Conservation (phyloP, 2,888 invertebrate genomes). For the Nycteola revayana region DNA sequence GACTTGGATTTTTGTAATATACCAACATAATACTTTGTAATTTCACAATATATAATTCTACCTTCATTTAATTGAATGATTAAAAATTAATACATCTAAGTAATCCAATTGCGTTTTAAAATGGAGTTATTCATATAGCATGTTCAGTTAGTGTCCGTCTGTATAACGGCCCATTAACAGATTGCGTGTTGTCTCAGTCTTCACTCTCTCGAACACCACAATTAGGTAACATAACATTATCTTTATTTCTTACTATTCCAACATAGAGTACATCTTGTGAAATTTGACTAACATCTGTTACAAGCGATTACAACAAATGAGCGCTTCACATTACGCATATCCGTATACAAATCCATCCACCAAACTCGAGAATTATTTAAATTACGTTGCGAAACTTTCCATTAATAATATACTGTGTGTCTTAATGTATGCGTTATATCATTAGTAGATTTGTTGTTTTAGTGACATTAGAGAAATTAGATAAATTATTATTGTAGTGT, state of each 20-base stretch:
- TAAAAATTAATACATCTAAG: too few species aligned
- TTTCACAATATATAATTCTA: too few species aligned
- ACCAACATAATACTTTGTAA: too few species aligned
- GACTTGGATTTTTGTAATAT: too few species aligned
- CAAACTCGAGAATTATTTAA: constrained; percentile 12
- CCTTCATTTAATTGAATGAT: too few species aligned
- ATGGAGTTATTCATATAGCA: constrained; percentile 10
- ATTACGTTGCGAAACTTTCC: constrained; percentile 21
- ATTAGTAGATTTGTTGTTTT: too few species aligned
- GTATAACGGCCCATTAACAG: constrained; percentile 35
- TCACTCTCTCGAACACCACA: constrained; percentile 47
- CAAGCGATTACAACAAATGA: constrained; percentile 19
- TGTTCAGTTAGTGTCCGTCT: constrained; percentile 16
- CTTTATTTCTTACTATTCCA: constrained; percentile 45
- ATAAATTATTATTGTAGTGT: too few species aligned
- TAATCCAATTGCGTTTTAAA: neutral
- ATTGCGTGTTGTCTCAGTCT: constrained; percentile 41
- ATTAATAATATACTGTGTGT: constrained; percentile 2
- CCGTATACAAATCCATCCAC: constrained; percentile 17
- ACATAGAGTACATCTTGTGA: constrained; percentile 43
- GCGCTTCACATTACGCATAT: constrained; percentile 16
- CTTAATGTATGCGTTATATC: too few species aligned
- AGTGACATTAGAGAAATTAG: too few species aligned
- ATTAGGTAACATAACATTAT: constrained; percentile 57
- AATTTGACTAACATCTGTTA: constrained; percentile 38